Evolutionary conservation across 2,113 vertebrate genomes (phyloP).

Genomic region (Neofelis nebulosa): DNA sequence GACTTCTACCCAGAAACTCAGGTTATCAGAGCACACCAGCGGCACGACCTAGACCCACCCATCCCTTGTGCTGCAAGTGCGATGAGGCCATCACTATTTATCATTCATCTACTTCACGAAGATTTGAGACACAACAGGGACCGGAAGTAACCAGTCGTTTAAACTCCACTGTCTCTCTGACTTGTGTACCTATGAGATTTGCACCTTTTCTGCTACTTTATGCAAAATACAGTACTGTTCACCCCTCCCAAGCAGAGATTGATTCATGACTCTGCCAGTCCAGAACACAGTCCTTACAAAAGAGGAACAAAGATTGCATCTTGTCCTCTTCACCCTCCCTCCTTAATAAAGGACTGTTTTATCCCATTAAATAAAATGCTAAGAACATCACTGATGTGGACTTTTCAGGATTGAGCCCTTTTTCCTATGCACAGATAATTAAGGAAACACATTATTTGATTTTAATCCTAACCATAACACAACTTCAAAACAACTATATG

Average conservation of each 20-base stretch:
- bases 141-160: neutral
- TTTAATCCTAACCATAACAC: neutral
- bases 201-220: neutral
- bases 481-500: neutral
- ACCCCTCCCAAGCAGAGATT: neutral
- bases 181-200: neutral
- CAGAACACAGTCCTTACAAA: neutral
- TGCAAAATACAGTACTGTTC: neutral
- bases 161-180: neutral
- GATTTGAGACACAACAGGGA: neutral
- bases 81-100: neutral
- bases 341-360: neutral
- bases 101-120: neutral
- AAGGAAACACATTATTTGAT: neutral
- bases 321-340: neutral
- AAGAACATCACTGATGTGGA: neutral
- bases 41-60: accelerated
- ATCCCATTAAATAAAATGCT: neutral
- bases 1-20: neutral
- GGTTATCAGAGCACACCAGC: neutral
- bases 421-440: neutral
- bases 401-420: neutral
- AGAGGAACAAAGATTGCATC: neutral
- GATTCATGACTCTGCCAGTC: neutral
- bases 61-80: neutral